Conservation (phyloP, 2,113 vertebrate species). For the Hippocampus abdominalis region DNA sequence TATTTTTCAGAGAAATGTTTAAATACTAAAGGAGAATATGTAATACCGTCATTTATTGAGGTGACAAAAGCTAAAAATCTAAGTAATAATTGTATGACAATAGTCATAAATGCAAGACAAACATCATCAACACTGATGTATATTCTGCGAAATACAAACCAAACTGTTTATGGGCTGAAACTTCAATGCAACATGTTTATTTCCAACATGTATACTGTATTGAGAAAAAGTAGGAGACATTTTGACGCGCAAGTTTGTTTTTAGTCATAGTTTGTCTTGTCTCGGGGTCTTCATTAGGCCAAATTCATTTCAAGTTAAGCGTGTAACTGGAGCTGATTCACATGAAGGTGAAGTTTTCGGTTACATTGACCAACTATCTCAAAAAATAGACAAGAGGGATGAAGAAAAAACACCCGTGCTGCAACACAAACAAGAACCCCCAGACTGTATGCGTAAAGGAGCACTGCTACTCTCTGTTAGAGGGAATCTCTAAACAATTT, state of each 20-base stretch:
- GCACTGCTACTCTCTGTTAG: constrained; percentile 18
- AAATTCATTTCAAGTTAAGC: constrained; percentile 39
- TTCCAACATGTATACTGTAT: constrained; percentile 3
- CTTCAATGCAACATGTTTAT: not conserved
- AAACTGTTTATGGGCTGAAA: not conserved
- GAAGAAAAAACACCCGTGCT: constrained; percentile 19
- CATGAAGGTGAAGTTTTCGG: not conserved
- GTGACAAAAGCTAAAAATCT: not conserved
- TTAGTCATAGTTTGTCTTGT: constrained; percentile 45
- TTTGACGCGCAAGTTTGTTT: constrained; percentile 38
- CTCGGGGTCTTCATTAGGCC: constrained; percentile 3
- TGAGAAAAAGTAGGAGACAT: constrained; percentile 26
- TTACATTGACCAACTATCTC: constrained; percentile 14
- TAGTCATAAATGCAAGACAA: not conserved
- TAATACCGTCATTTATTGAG: not conserved
- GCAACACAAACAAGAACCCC: constrained; percentile 6
- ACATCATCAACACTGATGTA: not conserved
- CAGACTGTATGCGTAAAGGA: constrained; percentile 21
- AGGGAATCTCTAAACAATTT: constrained; percentile 29
- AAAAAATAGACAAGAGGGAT: constrained; percentile 23
- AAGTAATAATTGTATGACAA: not conserved
- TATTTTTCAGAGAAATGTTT: not conserved
- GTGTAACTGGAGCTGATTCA: constrained; percentile 26
- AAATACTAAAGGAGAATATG: not conserved
- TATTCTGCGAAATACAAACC: constrained; percentile 1